phyloP scores from a whole-genome alignment of 1,140 invertebrate genomes.

The Calephelis virginiensis region DNA sequence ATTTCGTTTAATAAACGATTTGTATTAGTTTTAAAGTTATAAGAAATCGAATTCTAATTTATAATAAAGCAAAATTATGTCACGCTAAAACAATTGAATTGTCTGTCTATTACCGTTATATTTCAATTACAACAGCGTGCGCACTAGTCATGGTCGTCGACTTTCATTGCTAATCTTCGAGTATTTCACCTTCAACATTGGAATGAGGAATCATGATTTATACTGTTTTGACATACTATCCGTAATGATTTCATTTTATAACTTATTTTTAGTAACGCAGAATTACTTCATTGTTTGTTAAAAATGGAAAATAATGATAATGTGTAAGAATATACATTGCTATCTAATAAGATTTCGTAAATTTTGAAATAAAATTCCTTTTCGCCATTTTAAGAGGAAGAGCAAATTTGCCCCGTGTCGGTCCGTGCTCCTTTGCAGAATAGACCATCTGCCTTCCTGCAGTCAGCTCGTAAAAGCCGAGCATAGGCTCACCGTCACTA shows the following conservation, averaged over 20 bases:
- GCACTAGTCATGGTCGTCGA: constrained; percentile 26
- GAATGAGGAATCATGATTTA: constrained; percentile 29
- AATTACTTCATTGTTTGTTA: background rate
- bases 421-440: no score
- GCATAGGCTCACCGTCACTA: no score
- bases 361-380: no score
- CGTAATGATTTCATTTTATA: constrained; percentile 11
- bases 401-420: no score
- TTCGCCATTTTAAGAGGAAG: no score
- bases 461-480: no score
- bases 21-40: background rate
- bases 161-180: constrained; percentile 26
- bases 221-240: constrained; percentile 3
- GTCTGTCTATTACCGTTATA: background rate
- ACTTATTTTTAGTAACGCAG: background rate
- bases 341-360: no score
- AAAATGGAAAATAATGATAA: no score
- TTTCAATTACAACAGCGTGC: constrained; percentile 10
- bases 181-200: constrained; percentile 29
- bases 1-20: no score
- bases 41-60: constrained; percentile 15
- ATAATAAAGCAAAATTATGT: constrained; percentile 15
- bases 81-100: constrained; percentile 12
- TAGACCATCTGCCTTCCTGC: no score
- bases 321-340: no score